A percentile compares a stretch with the other conserved stretches of the same genome.
Evolutionary conservation across 2,888 invertebrate species (phyloP).

Genomic region (Aphodius granarius): DNA sequence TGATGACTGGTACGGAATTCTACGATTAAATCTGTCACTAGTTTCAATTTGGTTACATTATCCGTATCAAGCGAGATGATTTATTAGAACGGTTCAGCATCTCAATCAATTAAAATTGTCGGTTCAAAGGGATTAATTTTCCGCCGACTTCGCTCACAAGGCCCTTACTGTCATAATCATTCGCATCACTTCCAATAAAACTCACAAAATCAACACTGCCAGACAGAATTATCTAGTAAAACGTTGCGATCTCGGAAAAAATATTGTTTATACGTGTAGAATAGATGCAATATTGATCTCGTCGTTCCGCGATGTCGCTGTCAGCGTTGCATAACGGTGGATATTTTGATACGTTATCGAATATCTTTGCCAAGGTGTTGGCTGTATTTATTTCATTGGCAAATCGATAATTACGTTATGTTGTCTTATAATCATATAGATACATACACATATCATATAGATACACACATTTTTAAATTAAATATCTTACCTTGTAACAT

Average conservation of each 20-base stretch:
- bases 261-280: not conserved
- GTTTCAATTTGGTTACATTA: not conserved
- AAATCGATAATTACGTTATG: not conserved
- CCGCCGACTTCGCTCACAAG: not conserved
- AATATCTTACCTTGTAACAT: conserved; percentile 96
- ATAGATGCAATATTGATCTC: not conserved
- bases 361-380: not conserved
- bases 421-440: no score
- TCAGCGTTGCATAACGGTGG: not conserved
- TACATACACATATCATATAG: no score
- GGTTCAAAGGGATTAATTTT: not conserved
- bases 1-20: not conserved
- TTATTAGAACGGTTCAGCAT: not conserved
- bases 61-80: not conserved
- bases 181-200: not conserved
- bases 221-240: not conserved
- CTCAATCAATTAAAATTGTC: not conserved
- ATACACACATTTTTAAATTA: no score
- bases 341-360: not conserved
- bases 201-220: not conserved
- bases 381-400: not conserved
- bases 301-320: not conserved
- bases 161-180: not conserved
- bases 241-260: not conserved
- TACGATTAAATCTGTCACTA: not conserved